phyloP scores from a whole-genome alignment of 2,113 vertebrate genomes.

The Archilochus colubris region DNA sequence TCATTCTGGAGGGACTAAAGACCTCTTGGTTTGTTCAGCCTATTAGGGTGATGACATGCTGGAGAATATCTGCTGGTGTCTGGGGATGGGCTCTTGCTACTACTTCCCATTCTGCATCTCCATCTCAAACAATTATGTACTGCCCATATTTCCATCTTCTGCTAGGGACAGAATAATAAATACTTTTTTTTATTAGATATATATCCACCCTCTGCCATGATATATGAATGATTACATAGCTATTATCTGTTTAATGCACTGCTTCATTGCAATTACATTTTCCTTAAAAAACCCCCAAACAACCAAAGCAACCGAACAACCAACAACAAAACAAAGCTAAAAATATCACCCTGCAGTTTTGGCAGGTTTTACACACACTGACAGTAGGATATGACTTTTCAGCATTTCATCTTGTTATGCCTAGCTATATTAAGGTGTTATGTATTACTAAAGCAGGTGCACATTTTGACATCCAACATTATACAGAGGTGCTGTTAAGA shows the following conservation, averaged over 20 bases:
- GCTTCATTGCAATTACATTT: background rate
- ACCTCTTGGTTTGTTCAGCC: background rate
- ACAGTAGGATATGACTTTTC: background rate
- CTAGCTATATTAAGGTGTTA: background rate
- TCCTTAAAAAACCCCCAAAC: background rate
- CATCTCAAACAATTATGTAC: background rate
- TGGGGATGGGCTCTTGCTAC: background rate
- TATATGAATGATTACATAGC: background rate
- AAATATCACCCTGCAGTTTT: background rate
- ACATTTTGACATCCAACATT: background rate
- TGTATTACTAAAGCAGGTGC: fast-evolving
- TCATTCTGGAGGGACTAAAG: background rate
- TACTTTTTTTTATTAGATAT: background rate
- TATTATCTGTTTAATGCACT: background rate
- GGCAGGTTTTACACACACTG: background rate
- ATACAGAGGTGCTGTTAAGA: background rate
- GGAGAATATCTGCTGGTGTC: background rate
- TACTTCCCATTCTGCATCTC: background rate
- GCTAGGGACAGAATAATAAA: background rate
- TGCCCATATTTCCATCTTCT: background rate
- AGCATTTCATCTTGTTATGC: background rate
- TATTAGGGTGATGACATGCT: background rate
- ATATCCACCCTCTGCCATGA: background rate
- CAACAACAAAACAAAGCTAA: too few species aligned
- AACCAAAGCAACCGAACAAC: too few species aligned